Conservation (phyloP, 2,888 invertebrate species). For the Eilema griseolum region DNA sequence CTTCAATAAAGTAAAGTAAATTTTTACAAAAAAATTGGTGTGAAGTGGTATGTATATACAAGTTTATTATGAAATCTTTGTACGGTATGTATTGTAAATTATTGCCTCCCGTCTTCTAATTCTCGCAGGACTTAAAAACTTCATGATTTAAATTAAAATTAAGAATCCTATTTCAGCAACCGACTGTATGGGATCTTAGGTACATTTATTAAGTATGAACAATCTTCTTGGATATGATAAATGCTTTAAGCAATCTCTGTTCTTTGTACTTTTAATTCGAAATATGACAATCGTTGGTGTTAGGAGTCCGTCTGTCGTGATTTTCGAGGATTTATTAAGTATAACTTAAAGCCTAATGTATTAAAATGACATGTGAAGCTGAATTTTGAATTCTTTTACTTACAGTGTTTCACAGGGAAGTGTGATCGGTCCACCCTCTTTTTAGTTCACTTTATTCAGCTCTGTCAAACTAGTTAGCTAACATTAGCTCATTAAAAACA, state of each 20-base stretch:
- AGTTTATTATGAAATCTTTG: not conserved
- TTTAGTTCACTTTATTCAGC: not conserved
- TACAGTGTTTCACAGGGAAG: not conserved
- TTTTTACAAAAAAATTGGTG: not conserved
- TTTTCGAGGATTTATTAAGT: not conserved
- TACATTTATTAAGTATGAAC: not conserved
- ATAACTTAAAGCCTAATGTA: not conserved
- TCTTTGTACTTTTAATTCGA: not conserved
- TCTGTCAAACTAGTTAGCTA: not conserved
- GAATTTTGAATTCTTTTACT: not conserved
- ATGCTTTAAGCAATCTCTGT: not conserved
- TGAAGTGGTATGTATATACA: not conserved
- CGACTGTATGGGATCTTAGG: not conserved
- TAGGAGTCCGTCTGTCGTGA: not conserved
- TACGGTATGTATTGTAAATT: not conserved
- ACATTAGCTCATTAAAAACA: no score
- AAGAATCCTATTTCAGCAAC: no score
- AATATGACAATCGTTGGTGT: not conserved
- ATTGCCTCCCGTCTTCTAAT: not conserved
- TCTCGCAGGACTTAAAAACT: not conserved
- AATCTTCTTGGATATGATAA: not conserved
- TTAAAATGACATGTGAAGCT: no score
- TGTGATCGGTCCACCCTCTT: not conserved
- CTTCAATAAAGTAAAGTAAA: not conserved
- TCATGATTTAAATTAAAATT: not conserved